Percentiles rank a stretch among this genome's conserved stretches.
phyloP scores from a whole-genome alignment of 2,888 invertebrate species.

The Meta bourneti region DNA sequence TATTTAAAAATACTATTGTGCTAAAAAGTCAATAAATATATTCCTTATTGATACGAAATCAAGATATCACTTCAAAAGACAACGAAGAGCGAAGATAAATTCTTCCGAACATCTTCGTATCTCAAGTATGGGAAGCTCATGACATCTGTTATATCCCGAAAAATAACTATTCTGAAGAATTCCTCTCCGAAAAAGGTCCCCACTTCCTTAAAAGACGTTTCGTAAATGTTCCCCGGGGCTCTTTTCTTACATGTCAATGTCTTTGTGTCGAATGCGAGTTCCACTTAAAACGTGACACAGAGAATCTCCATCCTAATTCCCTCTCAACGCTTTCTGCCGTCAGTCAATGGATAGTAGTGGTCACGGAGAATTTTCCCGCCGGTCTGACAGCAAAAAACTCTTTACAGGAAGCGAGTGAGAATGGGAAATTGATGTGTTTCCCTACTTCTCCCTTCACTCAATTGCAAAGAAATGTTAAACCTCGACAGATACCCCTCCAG shows the following conservation, averaged over 20 bases:
- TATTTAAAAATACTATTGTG: too few relatives aligned
- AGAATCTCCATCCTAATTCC: constrained; percentile 4
- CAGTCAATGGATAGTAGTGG: not conserved
- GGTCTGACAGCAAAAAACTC: not conserved
- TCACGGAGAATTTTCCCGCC: not conserved
- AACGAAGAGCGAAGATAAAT: too few relatives aligned
- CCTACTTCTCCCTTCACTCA: not conserved
- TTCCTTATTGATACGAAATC: too few relatives aligned
- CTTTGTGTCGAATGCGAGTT: not conserved
- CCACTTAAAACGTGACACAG: not conserved
- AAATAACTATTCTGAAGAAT: too few relatives aligned
- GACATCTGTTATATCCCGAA: too few relatives aligned
- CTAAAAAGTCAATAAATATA: too few relatives aligned
- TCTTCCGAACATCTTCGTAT: too few relatives aligned
- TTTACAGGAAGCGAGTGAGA: not conserved
- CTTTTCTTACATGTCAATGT: not conserved
- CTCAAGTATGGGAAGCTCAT: too few relatives aligned
- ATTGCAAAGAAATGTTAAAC: not conserved
- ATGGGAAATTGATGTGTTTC: not conserved
- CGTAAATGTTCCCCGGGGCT: not conserved
- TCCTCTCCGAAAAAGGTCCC: too few relatives aligned
- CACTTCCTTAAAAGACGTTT: not conserved
- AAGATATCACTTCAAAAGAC: too few relatives aligned
- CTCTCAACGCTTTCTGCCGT: not conserved
- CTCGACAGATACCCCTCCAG: not conserved